Conservation (phyloP, 2,888 invertebrate species). For the Dioctria rufipes region DNA sequence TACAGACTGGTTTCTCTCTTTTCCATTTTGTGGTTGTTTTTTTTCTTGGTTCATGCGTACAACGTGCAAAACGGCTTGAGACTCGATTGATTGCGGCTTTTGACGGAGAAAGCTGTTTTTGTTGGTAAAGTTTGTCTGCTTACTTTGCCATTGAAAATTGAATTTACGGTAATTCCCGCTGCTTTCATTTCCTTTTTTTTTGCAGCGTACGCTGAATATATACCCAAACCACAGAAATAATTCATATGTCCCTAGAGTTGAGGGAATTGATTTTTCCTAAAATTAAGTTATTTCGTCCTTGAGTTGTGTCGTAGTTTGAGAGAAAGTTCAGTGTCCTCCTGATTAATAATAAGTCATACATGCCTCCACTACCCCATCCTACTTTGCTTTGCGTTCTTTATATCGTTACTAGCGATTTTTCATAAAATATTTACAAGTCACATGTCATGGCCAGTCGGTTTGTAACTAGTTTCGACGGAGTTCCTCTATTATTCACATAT, state of each 20-base stretch:
- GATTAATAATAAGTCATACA: neutral
- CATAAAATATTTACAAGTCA: slow-evolving; percentile 31
- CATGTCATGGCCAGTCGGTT: slow-evolving; percentile 29
- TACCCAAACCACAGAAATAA: neutral
- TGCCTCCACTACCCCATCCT: neutral
- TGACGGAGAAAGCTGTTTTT: no score
- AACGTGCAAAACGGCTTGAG: slow-evolving; percentile 11
- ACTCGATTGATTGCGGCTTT: neutral
- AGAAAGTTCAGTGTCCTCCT: slow-evolving; percentile 6
- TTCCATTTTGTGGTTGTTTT: no score
- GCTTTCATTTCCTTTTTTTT: no score
- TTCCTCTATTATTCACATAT: neutral
- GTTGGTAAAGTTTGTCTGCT: no score
- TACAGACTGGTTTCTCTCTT: neutral
- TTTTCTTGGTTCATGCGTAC: slow-evolving; percentile 19
- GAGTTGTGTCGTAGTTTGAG: neutral
- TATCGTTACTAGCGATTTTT: slow-evolving; percentile 1
- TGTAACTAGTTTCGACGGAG: neutral
- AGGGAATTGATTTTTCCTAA: slow-evolving; percentile 1
- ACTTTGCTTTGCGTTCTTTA: neutral
- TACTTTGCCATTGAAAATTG: no score
- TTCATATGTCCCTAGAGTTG: neutral
- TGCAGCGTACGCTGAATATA: no score
- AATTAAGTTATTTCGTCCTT: slow-evolving; percentile 8
- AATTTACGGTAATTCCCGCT: no score